These are phyloP conservation scores for Ptychobarbus kaznakovi DNA, from an alignment of 2,797 vertebrate genomes.

Conservation along the genomic window DNA sequence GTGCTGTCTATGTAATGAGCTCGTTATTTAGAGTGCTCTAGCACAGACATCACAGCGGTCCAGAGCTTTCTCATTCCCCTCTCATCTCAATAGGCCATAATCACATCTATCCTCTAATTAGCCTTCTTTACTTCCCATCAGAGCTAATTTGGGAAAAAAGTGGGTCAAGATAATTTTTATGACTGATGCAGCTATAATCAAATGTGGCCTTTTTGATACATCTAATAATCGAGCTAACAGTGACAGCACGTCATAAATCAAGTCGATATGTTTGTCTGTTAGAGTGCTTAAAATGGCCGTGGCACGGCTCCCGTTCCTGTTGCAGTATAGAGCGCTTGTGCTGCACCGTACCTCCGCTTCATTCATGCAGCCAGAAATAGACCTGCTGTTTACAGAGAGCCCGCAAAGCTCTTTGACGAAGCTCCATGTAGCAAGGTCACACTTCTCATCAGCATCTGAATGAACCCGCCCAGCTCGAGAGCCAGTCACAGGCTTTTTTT, in stretches of 20 bases:
- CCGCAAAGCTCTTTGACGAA: constrained; percentile 53
- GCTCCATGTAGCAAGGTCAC: constrained; percentile 47
- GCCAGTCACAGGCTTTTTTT: neutral
- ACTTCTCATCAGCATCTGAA: constrained; percentile 50
- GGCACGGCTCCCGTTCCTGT: neutral
- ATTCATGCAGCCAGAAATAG: constrained; percentile 57
- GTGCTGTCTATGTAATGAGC: constrained; percentile 51
- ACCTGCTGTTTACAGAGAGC: constrained; percentile 52
- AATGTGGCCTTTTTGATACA: constrained; percentile 18
- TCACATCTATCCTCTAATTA: constrained; percentile 58
- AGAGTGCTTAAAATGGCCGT: neutral
- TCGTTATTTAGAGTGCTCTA: constrained; percentile 45
- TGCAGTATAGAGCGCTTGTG: constrained; percentile 6
- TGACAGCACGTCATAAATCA: constrained; percentile 13
- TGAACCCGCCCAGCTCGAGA: constrained; percentile 17
- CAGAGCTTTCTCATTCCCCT: constrained; percentile 13
- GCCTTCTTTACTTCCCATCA: constrained; percentile 23
- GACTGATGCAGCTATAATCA: constrained; percentile 6
- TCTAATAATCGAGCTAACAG: neutral
- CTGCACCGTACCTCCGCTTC: constrained; percentile 28
- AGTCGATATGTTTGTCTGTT: neutral
- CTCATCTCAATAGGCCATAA: constrained; percentile 38
- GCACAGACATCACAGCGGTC: constrained; percentile 35
- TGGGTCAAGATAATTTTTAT: neutral
- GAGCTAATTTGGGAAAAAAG: constrained; percentile 43